Base-by-base conservation (phyloP, 2,888 invertebrate genomes). In the Prosapia bicincta region DNA sequence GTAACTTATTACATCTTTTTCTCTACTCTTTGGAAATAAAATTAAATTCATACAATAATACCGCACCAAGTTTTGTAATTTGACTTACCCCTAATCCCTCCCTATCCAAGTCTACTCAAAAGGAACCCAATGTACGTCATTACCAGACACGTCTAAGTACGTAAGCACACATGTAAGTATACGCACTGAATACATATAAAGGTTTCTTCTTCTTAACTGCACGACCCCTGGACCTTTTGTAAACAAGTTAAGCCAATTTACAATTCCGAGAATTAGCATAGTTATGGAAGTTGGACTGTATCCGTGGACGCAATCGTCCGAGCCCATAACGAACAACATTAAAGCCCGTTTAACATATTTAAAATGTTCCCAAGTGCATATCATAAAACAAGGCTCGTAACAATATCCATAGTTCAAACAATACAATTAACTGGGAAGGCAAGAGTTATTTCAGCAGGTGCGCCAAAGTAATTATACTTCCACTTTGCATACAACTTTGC, bases 391-490 rank as follows among this genome's bases (percentile, higher is more conserved):
- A 43, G 68, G 74, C 69, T 69, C 74, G 69, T 74, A 74, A 74
- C 74, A 74, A 74, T 74, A 74, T 69, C 74, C 68, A 74, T 74
- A 74, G 74, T 74, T 74, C 74, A 74, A 74, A 74, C 74, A 74
- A 74, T 74, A 74, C 74, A 74, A 74, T 74, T 74, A 74, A 74
- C 74, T 43, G 69, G 54, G 38, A 69, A n/a, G 69, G 24, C 6
- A 26, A 69, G 74, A 74, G 69, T 69, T 74, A 74, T 54, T 38
- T 24, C 54, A 43, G 69, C 68, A 74, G 74, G 69, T 74, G 74
- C 43, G 74, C 38, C 38, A 13, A 9, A 13, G 38, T 38, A 38
- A 38, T 38, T 38, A 38, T 15, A 9, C 38, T 13, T 13, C 38
- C 38, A 38, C 38, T 38, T 38, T 38, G 38, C 38, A 38, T 38